A percentile compares a stretch with the other conserved stretches of the same genome.
Conservation (phyloP, 2,113 vertebrate species). For the Hydrolagus affinis region DNA sequence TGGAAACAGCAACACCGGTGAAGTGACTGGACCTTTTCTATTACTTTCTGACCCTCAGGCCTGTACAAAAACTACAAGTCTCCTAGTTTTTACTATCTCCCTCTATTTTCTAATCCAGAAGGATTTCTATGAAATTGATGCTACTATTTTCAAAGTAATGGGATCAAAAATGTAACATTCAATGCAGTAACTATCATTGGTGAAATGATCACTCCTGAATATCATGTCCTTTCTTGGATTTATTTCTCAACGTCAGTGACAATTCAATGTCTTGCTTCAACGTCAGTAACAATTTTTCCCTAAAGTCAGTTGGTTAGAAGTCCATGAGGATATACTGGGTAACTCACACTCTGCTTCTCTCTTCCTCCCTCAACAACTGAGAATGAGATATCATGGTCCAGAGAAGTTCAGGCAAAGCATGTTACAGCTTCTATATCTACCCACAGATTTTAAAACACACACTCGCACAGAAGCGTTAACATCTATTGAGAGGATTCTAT, state of each 20-base stretch:
- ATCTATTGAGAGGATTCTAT: background rate
- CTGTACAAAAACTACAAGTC: background rate
- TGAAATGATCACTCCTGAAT: background rate
- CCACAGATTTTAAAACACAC: background rate
- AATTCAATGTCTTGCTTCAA: slow-evolving; percentile 2
- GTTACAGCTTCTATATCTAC: background rate
- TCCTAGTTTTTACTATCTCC: background rate
- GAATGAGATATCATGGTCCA: background rate
- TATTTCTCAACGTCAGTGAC: background rate
- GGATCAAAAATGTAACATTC: no score
- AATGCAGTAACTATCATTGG: no score
- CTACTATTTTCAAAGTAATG: background rate
- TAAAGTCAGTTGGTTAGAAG: background rate
- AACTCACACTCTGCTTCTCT: background rate
- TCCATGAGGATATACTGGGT: slow-evolving; percentile 12
- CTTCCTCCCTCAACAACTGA: slow-evolving; percentile 6
- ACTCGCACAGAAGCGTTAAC: background rate
- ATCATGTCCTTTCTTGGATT: background rate
- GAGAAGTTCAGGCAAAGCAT: background rate
- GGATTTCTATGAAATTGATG: background rate
- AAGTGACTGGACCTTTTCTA: background rate
- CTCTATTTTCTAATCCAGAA: background rate
- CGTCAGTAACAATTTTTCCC: background rate
- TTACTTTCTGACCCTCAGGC: background rate
- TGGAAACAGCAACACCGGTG: background rate